phyloP scores from a whole-genome alignment of 2,888 invertebrate species.

The Phoenoteleia sp. region DNA sequence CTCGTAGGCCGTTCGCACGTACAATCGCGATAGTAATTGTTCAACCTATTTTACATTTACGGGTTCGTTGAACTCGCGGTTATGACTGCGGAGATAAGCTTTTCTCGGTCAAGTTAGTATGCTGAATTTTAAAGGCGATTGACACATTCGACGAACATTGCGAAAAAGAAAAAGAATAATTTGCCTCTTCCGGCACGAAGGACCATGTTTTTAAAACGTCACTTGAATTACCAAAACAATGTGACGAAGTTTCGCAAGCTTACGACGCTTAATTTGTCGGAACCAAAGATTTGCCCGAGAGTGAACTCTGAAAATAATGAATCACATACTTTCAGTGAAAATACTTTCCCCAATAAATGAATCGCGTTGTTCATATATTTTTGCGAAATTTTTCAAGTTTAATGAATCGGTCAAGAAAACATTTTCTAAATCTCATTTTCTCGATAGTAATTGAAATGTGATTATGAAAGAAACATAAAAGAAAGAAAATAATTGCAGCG shows the following conservation, averaged over 20 bases:
- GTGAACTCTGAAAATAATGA: not conserved
- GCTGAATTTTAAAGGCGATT: slow-evolving; percentile 50
- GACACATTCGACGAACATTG: slow-evolving; percentile 35
- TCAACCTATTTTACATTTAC: slow-evolving; percentile 68
- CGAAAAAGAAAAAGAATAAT: not conserved
- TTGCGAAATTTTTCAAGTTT: too few species aligned
- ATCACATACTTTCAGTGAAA: slow-evolving; percentile 22
- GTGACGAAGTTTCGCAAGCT: too few species aligned
- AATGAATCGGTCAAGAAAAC: too few species aligned
- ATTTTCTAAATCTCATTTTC: too few species aligned
- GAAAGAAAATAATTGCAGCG: too few species aligned
- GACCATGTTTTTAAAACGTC: too few species aligned
- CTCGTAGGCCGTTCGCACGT: slow-evolving; percentile 9
- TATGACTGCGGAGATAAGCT: slow-evolving; percentile 57
- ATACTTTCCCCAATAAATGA: slow-evolving; percentile 31
- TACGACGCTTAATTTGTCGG: too few species aligned
- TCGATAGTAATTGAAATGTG: too few species aligned
- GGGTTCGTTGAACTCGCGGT: slow-evolving; percentile 59
- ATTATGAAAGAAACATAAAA: too few species aligned
- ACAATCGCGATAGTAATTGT: slow-evolving; percentile 59
- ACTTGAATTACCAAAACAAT: too few species aligned
- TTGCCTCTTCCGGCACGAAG: not conserved
- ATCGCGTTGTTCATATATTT: too few species aligned
- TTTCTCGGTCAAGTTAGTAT: slow-evolving; percentile 60
- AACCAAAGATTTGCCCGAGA: not conserved